phyloP scores from a whole-genome alignment of 2,113 vertebrate genomes.

The Oreochromis niloticus region DNA sequence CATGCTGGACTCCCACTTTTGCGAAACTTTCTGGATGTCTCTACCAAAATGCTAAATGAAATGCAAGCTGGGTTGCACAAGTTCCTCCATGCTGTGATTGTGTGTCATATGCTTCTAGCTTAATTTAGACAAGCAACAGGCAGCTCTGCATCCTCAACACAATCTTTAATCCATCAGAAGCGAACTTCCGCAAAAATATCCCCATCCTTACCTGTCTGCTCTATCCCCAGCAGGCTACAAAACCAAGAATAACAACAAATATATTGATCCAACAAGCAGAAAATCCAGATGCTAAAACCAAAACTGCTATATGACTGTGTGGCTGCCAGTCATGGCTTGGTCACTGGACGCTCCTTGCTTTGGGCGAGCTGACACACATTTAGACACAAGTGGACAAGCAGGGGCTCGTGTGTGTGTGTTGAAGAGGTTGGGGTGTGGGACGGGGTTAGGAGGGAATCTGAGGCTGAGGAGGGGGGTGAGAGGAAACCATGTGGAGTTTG shows the following conservation, averaged over 20 bases:
- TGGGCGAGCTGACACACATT: constrained; percentile 32
- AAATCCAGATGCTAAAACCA: constrained; percentile 1
- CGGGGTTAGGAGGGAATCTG: constrained; percentile 40
- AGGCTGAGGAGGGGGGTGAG: constrained; percentile 3
- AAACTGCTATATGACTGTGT: constrained; percentile 5
- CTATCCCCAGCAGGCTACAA: not conserved
- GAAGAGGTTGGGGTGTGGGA: constrained; percentile 2
- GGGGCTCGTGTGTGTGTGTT: not conserved
- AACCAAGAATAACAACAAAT: not conserved
- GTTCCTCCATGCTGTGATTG: not conserved
- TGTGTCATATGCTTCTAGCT: not conserved
- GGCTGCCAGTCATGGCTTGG: constrained; percentile 31
- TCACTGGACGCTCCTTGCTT: not conserved
- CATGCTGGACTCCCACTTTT: not conserved
- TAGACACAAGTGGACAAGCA: constrained; percentile 30
- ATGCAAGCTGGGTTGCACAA: not conserved
- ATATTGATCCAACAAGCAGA: constrained; percentile 38
- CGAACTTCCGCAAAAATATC: not conserved
- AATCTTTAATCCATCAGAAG: not conserved
- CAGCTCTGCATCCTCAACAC: not conserved
- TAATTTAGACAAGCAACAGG: not conserved
- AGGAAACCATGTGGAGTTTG: not conserved
- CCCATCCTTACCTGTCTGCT: constrained; percentile 37
- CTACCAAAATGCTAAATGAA: not conserved
- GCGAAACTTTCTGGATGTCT: not conserved